These are phyloP conservation scores for Sitta europaea DNA, from an alignment of 2,113 vertebrate genomes.

Conservation along the genomic window DNA sequence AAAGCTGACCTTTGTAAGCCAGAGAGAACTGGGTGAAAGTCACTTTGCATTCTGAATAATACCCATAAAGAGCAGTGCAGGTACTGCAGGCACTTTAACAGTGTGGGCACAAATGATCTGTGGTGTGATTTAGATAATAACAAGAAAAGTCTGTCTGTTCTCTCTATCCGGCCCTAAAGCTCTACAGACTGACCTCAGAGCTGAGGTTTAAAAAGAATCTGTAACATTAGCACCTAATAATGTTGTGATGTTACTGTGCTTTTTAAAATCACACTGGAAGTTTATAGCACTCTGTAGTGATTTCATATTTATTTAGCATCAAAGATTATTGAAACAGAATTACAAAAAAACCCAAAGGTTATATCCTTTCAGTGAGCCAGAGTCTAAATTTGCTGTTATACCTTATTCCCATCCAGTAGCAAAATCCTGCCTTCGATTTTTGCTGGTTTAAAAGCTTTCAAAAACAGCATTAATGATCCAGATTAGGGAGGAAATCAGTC, in stretches of 20 bases:
- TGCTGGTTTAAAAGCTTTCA: background rate
- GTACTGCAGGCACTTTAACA: background rate
- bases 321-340: constrained; percentile 7
- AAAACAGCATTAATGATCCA: background rate
- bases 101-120: background rate
- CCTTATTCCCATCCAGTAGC: background rate
- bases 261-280: background rate
- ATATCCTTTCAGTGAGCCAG: background rate
- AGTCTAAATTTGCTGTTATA: background rate
- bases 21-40: background rate
- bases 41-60: background rate
- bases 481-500: background rate
- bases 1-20: constrained; percentile 20
- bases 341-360: background rate
- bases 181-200: background rate
- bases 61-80: background rate
- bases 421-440: background rate
- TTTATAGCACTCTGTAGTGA: background rate
- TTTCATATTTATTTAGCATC: constrained; percentile 14
- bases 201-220: background rate
- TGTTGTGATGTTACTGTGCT: background rate
- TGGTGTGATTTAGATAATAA: background rate
- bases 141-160: background rate
- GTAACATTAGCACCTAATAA: background rate
- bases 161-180: background rate